Percentiles rank a stretch among this genome's conserved stretches.
Evolutionary conservation across 2,797 vertebrate genomes (phyloP).

Genomic region (Sebastiscus albofasciatus): DNA sequence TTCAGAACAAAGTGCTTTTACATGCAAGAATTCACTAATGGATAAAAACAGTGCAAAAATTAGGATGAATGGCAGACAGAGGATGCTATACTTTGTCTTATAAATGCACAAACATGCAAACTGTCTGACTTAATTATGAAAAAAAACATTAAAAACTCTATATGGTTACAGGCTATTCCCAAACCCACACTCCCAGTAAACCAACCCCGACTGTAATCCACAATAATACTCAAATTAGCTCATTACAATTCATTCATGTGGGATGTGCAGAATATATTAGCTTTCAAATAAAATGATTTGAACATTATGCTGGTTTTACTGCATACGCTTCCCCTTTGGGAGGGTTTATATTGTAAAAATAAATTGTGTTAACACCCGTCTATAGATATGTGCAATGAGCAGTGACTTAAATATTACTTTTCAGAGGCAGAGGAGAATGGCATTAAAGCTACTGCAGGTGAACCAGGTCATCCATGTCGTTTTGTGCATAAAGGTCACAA

Average conservation of each 20-base stretch:
- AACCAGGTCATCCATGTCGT: neutral
- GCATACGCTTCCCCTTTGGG: slow-evolving; percentile 1
- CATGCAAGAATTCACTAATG: neutral
- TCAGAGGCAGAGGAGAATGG: neutral
- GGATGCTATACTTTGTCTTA: slow-evolving; percentile 1
- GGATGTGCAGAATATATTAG: slow-evolving; percentile 42
- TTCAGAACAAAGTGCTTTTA: slow-evolving; percentile 16
- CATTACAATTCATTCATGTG: slow-evolving; percentile 53
- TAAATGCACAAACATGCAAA: slow-evolving; percentile 9
- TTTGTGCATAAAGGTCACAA: neutral
- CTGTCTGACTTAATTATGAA: slow-evolving; percentile 19
- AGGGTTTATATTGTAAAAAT: slow-evolving; percentile 14
- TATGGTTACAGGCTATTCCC: slow-evolving; percentile 6
- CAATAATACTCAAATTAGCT: slow-evolving; percentile 54
- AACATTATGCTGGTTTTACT: slow-evolving; percentile 40
- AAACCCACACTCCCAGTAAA: slow-evolving; percentile 23
- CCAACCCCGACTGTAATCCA: slow-evolving; percentile 24
- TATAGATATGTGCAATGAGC: slow-evolving; percentile 7
- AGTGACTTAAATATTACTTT: neutral
- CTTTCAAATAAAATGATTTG: slow-evolving; percentile 44
- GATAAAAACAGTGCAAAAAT: neutral
- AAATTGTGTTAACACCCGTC: slow-evolving; percentile 14
- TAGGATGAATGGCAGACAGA: slow-evolving; percentile 9
- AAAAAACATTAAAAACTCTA: slow-evolving; percentile 19
- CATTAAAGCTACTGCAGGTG: neutral